Evolutionary conservation across 92 coral and sea anemone species (phyloP).

Genomic region (Porites rus): DNA sequence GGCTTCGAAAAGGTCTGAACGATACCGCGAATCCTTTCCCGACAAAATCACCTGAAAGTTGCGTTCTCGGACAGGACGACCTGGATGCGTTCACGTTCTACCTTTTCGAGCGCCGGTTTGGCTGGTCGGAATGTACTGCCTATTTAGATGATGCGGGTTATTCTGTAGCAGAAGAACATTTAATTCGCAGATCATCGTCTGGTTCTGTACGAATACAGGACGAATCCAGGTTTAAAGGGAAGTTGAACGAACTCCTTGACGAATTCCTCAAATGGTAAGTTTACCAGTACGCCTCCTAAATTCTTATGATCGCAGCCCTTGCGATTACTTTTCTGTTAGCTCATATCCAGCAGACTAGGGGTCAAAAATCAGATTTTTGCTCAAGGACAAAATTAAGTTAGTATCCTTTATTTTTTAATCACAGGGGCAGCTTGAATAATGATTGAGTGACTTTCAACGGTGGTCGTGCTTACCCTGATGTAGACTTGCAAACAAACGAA

Average conservation of each 20-base stretch:
- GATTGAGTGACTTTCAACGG: too few species aligned
- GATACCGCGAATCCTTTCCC: slow-evolving; percentile 87
- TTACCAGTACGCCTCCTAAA: not conserved
- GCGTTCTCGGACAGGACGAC: slow-evolving; percentile 67
- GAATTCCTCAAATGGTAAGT: slow-evolving; percentile 93
- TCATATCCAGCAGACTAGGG: not conserved
- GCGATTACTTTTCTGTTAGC: not conserved
- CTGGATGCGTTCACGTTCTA: slow-evolving; percentile 89
- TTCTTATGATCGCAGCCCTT: not conserved
- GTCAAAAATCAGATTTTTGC: not conserved
- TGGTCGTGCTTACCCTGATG: too few species aligned
- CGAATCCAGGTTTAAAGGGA: slow-evolving; percentile 81
- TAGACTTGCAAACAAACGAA: too few species aligned
- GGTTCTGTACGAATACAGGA: slow-evolving; percentile 77
- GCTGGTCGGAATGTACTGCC: slow-evolving; percentile 90
- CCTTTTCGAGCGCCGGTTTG: slow-evolving; percentile 94
- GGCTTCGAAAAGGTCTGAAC: slow-evolving; percentile 77
- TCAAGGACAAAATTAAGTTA: not conserved
- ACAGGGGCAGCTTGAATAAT: not conserved
- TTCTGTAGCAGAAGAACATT: slow-evolving; percentile 54
- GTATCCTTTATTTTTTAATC: not conserved
- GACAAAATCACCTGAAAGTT: slow-evolving; percentile 68
- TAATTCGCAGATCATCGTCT: slow-evolving; percentile 60
- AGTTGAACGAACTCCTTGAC: slow-evolving; percentile 85
- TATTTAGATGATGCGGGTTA: slow-evolving; percentile 57